Percentiles rank a stretch among this genome's conserved stretches.
Evolutionary conservation across 2,888 invertebrate genomes (phyloP).

Genomic region (Andrena flavipes): DNA sequence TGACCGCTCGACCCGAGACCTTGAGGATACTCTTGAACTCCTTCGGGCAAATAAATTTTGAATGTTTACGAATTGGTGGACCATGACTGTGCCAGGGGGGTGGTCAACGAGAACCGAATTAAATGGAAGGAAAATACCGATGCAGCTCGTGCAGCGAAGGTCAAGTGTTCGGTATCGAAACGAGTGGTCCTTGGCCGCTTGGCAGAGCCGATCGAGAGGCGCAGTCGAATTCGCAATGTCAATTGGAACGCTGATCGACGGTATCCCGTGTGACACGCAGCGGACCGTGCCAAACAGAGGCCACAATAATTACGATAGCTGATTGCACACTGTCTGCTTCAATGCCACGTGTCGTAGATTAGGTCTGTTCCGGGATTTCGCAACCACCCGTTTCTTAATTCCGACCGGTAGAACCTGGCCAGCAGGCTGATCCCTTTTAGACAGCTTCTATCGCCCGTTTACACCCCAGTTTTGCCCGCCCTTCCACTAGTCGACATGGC

Average conservation of each 20-base stretch:
- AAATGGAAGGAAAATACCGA: slow-evolving; percentile 8
- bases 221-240: slow-evolving; percentile 68
- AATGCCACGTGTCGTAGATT: slow-evolving; percentile 23
- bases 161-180: slow-evolving; percentile 31
- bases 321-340: slow-evolving; percentile 11
- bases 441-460: background rate
- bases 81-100: background rate
- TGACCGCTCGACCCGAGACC: background rate
- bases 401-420: background rate
- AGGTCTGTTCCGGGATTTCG: slow-evolving; percentile 10
- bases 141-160: slow-evolving; percentile 21
- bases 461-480: background rate
- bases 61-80: slow-evolving; percentile 8
- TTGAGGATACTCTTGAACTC: background rate
- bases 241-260: slow-evolving; percentile 73
- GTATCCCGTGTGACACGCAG: slow-evolving; percentile 63
- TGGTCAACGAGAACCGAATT: background rate
- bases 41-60: slow-evolving; percentile 14
- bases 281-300: slow-evolving; percentile 56
- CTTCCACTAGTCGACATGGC: too few relatives aligned
- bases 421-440: background rate
- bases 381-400: background rate
- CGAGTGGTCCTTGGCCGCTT: slow-evolving; percentile 38
- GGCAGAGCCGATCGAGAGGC: slow-evolving; percentile 49
- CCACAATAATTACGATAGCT: slow-evolving; percentile 35